Evolutionary conservation across 2,113 vertebrate species (phyloP).

Genomic region (Paradoxurus hermaphroditus): DNA sequence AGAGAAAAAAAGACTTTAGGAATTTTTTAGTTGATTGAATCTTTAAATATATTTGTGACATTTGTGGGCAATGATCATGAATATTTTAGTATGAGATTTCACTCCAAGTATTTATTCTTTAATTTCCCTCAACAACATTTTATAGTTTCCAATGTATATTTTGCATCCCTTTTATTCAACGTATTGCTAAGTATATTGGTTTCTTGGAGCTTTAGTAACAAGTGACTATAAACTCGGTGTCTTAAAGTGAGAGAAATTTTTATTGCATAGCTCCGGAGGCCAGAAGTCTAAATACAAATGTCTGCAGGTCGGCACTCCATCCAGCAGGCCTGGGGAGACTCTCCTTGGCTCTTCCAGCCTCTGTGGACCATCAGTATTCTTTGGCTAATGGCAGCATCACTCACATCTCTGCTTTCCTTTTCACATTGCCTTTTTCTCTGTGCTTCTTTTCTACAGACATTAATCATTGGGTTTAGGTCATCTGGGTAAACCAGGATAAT

Average conservation of each 20-base stretch:
- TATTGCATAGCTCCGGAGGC: neutral
- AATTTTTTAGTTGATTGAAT: neutral
- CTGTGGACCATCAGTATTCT: neutral
- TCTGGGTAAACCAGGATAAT: neutral
- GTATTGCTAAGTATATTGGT: neutral
- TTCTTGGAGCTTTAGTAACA: neutral
- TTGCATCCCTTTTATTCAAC: neutral
- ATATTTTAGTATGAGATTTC: neutral
- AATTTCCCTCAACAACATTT: neutral
- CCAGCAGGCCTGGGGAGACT: neutral
- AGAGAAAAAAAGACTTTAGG: neutral
- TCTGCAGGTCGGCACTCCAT: accelerated
- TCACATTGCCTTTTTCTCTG: neutral
- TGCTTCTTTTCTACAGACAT: neutral
- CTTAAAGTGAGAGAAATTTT: neutral
- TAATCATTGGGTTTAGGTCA: neutral
- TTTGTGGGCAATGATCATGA: neutral
- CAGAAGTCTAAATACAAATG: neutral
- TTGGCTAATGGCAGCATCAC: neutral
- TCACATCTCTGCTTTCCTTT: neutral
- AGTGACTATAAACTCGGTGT: neutral
- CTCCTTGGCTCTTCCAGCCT: neutral
- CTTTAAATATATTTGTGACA: neutral
- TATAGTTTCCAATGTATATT: neutral
- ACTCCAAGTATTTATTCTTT: neutral